A percentile compares a stretch with the other conserved stretches of the same genome.
Evolutionary conservation across 2,113 vertebrate genomes (phyloP).

Genomic region (Nesoenas mayeri): DNA sequence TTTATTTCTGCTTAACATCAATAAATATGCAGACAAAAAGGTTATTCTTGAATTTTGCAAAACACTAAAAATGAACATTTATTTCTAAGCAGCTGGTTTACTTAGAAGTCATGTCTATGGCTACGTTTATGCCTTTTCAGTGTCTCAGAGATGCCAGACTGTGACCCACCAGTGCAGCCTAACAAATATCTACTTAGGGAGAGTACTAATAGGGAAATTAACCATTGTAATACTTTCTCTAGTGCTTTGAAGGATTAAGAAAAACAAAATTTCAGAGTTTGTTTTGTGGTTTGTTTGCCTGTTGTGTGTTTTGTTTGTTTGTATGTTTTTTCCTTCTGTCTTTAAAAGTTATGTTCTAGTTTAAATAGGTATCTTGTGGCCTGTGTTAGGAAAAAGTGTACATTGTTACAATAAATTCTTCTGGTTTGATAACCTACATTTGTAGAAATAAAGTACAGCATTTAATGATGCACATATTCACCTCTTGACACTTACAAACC

Average conservation of each 20-base stretch:
- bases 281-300: not conserved
- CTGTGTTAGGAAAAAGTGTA: not conserved
- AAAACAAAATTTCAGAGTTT: fast-evolving
- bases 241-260: not conserved
- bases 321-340: not conserved
- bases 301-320: not conserved
- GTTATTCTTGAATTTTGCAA: not conserved
- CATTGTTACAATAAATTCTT: not conserved
- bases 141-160: not conserved
- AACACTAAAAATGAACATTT: not conserved
- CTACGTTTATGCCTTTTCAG: not conserved
- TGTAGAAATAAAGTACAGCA: not conserved
- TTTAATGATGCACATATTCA: not conserved
- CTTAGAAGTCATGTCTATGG: not conserved
- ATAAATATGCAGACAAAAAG: not conserved
- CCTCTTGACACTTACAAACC: not conserved
- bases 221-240: not conserved
- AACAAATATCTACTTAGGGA: not conserved
- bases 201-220: not conserved
- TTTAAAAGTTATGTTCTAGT: not conserved
- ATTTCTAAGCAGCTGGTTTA: not conserved
- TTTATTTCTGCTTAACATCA: not conserved
- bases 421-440: not conserved
- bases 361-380: not conserved
- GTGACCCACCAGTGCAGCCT: not conserved